Conservation (phyloP, 2,888 invertebrate genomes). For the Cryptocephalus primarius region DNA sequence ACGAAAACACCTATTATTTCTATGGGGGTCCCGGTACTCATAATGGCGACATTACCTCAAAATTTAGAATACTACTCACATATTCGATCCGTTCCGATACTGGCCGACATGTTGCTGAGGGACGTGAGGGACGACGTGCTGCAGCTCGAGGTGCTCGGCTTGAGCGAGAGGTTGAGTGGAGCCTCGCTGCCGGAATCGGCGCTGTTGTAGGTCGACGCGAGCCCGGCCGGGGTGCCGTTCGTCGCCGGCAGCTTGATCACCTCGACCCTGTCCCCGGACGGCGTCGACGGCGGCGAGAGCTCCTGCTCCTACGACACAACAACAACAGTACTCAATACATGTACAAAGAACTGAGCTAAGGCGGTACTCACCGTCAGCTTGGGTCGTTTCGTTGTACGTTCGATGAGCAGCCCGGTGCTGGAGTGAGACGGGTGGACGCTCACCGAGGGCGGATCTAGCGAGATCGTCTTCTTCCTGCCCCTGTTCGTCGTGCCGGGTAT, state of each 20-base stretch:
- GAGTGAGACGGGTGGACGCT: conserved; percentile 44
- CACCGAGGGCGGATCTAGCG: conserved; percentile 63
- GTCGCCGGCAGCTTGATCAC: conserved; percentile 71
- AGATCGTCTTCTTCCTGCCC: conserved; percentile 81
- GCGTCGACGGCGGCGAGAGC: conserved; percentile 22
- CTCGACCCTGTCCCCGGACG: conserved; percentile 61
- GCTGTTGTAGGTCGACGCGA: conserved; percentile 23
- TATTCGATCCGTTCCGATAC: conserved; percentile 40
- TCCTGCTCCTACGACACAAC: conserved; percentile 23
- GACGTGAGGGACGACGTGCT: conserved; percentile 44
- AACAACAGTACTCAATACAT: background rate
- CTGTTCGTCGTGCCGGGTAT: conserved; percentile 74
- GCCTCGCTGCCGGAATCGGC: conserved; percentile 54
- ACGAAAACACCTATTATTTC: no score
- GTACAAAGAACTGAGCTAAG: no score
- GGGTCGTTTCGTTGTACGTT: conserved; percentile 36
- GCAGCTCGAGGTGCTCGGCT: conserved; percentile 43
- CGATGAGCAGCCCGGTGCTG: conserved; percentile 38
- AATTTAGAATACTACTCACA: conserved; percentile 39
- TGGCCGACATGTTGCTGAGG: conserved; percentile 45
- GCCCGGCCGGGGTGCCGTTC: conserved; percentile 35
- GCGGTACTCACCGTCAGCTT: conserved; percentile 32
- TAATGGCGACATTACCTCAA: no score
- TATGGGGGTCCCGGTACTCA: no score
- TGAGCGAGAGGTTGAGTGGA: conserved; percentile 74